Conservation (phyloP, 1,140 invertebrate genomes). For the Probaryconus sp. region DNA sequence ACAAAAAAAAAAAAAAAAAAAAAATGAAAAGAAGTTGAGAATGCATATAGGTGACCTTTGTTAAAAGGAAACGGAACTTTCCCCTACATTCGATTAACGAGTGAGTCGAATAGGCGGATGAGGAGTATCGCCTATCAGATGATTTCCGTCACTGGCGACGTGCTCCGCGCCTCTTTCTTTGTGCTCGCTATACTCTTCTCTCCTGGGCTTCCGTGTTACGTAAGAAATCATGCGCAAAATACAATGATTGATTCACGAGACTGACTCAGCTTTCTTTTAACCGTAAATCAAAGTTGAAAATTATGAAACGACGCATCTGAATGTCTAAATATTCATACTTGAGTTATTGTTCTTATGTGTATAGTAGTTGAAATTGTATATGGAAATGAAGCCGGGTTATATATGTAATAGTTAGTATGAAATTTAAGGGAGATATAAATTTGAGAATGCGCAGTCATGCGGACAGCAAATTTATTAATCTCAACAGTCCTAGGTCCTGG, state of each 20-base stretch:
- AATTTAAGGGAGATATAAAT: too few relatives aligned
- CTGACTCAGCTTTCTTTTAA: conserved; percentile 48
- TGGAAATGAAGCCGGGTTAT: too few relatives aligned
- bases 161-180: conserved; percentile 36
- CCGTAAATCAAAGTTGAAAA: conserved; percentile 25
- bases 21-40: conserved; percentile 22
- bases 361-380: background rate
- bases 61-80: conserved; percentile 49
- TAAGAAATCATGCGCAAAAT: conserved; percentile 54
- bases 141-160: conserved; percentile 50
- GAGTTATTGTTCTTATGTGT: conserved; percentile 5
- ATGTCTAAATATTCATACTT: conserved; percentile 22
- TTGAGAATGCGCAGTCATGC: too few relatives aligned
- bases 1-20: conserved; percentile 12
- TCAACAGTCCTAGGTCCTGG: too few relatives aligned
- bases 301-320: conserved; percentile 24
- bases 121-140: conserved; percentile 54
- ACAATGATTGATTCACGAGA: conserved; percentile 44
- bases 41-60: conserved; percentile 39
- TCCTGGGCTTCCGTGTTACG: conserved; percentile 57
- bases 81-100: conserved; percentile 25
- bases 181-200: conserved; percentile 18
- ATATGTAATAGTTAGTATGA: too few relatives aligned
- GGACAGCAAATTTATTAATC: too few relatives aligned
- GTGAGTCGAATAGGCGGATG: conserved; percentile 13